These are phyloP conservation scores for Noctua comes DNA, from an alignment of 2,888 invertebrate species.

Conservation along the genomic window DNA sequence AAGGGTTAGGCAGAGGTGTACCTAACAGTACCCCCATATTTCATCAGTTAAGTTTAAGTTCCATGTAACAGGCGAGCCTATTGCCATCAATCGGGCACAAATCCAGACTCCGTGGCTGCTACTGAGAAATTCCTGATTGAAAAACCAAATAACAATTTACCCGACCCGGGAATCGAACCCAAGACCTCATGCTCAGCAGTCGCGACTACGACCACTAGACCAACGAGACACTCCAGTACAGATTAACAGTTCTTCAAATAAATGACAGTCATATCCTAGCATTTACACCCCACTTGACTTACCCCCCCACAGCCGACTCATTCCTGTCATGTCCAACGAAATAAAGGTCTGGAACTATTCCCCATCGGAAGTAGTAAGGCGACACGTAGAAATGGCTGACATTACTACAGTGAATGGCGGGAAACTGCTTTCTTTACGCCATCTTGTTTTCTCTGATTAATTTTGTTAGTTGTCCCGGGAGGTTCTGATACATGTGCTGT, in stretches of 20 bases:
- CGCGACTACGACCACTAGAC: too few relatives aligned
- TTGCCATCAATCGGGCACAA: too few relatives aligned
- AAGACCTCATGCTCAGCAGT: too few relatives aligned
- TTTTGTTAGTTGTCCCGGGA: conserved; percentile 55
- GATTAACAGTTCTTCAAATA: neutral
- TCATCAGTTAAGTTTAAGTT: too few relatives aligned
- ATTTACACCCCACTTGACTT: neutral
- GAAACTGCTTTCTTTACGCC: conserved; percentile 59
- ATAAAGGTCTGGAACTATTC: conserved; percentile 43
- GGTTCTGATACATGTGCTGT: conserved; percentile 34
- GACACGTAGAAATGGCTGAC: conserved; percentile 59
- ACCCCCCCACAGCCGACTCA: neutral
- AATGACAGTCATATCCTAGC: neutral
- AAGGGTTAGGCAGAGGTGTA: neutral
- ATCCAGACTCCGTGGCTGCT: too few relatives aligned
- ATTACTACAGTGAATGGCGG: conserved; percentile 56
- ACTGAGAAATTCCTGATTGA: too few relatives aligned
- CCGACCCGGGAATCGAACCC: too few relatives aligned
- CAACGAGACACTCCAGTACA: too few relatives aligned
- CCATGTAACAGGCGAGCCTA: too few relatives aligned
- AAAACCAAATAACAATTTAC: too few relatives aligned
- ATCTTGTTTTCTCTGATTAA: conserved; percentile 60
- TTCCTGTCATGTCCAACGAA: conserved; percentile 39
- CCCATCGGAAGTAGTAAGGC: conserved; percentile 56
- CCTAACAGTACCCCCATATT: too few relatives aligned